Evolutionary conservation across 2,797 vertebrate genomes (phyloP).

Genomic region (Bovichtus diacanthus): DNA sequence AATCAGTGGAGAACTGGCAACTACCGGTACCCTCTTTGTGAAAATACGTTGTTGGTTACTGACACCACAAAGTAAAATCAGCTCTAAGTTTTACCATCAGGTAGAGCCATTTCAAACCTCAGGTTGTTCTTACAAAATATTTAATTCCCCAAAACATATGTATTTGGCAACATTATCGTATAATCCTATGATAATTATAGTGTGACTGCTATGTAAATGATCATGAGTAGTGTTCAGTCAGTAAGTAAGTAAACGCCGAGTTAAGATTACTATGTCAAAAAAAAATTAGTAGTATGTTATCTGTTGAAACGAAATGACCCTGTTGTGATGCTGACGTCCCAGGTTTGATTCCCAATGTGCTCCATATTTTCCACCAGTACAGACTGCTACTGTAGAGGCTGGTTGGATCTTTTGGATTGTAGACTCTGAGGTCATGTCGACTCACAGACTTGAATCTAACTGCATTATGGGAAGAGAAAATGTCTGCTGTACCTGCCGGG

Average conservation of each 20-base stretch:
- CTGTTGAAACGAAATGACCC: neutral
- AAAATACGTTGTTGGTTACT: too few relatives aligned
- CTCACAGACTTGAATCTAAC: neutral
- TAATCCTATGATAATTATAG: neutral
- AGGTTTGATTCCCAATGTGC: neutral
- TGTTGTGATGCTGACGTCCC: neutral
- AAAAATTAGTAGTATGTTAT: neutral
- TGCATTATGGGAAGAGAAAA: neutral
- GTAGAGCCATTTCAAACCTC: too few relatives aligned
- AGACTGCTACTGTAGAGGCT: neutral
- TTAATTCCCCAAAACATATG: too few relatives aligned
- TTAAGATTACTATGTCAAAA: neutral
- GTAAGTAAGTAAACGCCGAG: neutral
- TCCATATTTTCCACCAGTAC: neutral
- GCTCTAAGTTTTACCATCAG: too few relatives aligned
- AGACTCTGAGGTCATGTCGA: neutral
- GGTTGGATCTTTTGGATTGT: neutral
- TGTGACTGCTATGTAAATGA: neutral
- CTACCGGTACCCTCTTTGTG: too few relatives aligned
- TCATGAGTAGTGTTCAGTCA: neutral
- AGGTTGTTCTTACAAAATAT: too few relatives aligned
- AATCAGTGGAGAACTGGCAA: too few relatives aligned
- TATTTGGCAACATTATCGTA: too few relatives aligned
- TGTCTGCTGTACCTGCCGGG: conserved; percentile 86
- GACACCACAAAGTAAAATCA: too few relatives aligned